Evolutionary conservation across 2,113 vertebrate species (phyloP), one percentile per base, ranked within the genome.

Genomic region (Centropristis striata): DNA sequence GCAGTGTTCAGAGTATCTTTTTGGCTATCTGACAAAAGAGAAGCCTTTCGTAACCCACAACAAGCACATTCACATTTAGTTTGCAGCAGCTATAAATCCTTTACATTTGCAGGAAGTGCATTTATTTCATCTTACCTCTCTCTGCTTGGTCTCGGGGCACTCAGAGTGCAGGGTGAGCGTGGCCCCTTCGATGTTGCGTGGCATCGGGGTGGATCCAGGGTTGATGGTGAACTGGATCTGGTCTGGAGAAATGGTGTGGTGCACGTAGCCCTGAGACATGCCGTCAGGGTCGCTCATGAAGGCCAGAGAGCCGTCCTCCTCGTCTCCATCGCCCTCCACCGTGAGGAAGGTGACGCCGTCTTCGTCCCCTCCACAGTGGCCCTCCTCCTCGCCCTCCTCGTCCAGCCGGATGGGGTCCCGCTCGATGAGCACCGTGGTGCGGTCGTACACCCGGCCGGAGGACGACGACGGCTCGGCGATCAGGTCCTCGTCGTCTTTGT

Each of bases 191-290:
- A 99, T 99, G 89, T 99, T 99, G 55, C 98, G 96, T 2, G 98
- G 98, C 98, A 99, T 99, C 14, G 97, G 98, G 0, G 97, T 99
- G 14, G 98, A 99, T 15, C 98, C 98, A 54, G 98, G 98, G 94
- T 99, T 99, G 88, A 99, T 99, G 2, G 97, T 99, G 75, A 99
- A 95, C 74, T 99, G 98, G 67, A 99, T 99, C 93, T 99, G 98
- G 94, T 99, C 97, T 1, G 97, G 95, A 54, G 98, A 99, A 93
- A 99, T 99, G 85, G 98, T 99, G 51, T 99, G 98, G 86, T 99
- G 98, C 75, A 99, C 97, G 0, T 99, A 99, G 90, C 98, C 98
- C 93, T 99, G 98, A 28, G 97, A 97, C 96, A 99, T 99, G 81
- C 95, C 96, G 86, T 99, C 98, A 76, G 96, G 96, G 83, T 99